Percentiles rank a stretch among this genome's conserved stretches.
Conservation (phyloP, 2,888 invertebrate species). For the Microchrysa polita region DNA sequence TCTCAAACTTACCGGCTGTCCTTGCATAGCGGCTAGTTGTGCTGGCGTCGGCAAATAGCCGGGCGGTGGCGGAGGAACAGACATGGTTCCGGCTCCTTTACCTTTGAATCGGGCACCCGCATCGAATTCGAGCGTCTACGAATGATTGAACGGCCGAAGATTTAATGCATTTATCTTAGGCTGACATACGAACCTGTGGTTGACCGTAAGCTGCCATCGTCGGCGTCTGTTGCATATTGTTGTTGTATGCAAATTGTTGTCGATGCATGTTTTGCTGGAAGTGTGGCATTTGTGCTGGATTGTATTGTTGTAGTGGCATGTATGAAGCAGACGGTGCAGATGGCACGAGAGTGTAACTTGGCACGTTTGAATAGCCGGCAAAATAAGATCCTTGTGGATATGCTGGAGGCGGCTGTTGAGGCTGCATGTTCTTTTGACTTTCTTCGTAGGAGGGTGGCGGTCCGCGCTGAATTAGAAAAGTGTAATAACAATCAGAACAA, state of each 20-base stretch:
- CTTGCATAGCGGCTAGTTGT: constrained; percentile 62
- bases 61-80: constrained; percentile 62
- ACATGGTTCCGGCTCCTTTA: constrained; percentile 56
- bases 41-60: constrained; percentile 61
- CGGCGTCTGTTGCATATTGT: constrained; percentile 46
- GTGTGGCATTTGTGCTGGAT: constrained; percentile 25
- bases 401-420: constrained; percentile 33
- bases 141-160: constrained; percentile 1
- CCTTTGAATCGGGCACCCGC: constrained; percentile 53
- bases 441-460: constrained; percentile 63
- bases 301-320: constrained; percentile 34
- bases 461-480: constrained; percentile 54
- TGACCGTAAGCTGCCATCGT: constrained; percentile 40
- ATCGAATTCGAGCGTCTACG: constrained; percentile 52
- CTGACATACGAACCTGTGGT: constrained; percentile 26
- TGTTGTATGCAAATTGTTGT: constrained; percentile 38
- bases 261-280: constrained; percentile 41
- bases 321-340: background rate
- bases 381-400: constrained; percentile 23
- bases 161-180: constrained; percentile 33
- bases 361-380: background rate
- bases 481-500: no score
- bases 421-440: constrained; percentile 54
- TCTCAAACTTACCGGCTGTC: constrained; percentile 48
- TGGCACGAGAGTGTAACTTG: background rate